phyloP scores from a whole-genome alignment of 2,888 invertebrate species.

The Axea sp. region DNA sequence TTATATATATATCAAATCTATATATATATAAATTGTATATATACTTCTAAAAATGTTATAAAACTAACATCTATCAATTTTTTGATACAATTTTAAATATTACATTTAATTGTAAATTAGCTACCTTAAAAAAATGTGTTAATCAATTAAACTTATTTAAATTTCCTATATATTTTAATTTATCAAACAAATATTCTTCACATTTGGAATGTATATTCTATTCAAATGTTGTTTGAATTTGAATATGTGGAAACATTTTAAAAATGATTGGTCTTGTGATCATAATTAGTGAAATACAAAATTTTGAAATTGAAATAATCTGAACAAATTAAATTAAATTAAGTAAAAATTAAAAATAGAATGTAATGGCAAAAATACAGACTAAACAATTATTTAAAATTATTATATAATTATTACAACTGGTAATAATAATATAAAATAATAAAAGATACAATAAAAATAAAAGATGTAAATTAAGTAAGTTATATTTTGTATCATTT shows the following conservation, averaged over 20 bases:
- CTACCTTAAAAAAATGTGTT: not conserved
- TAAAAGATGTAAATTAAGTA: no score
- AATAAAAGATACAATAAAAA: no score
- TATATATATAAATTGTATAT: no score
- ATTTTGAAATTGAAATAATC: conserved; percentile 84
- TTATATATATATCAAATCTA: no score
- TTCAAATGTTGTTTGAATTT: conserved; percentile 67
- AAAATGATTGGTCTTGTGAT: conserved; percentile 89
- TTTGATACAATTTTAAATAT: conserved; percentile 37
- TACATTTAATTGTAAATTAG: not conserved
- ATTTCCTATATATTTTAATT: conserved; percentile 70
- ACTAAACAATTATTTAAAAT: no score
- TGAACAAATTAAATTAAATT: conserved; percentile 75
- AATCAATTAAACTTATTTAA: conserved; percentile 66
- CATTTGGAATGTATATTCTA: conserved; percentile 70
- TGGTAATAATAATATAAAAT: no score
- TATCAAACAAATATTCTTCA: conserved; percentile 71
- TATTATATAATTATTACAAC: no score
- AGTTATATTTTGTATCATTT: no score
- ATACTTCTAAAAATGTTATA: no score
- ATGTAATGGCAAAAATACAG: no score
- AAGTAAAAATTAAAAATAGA: no score
- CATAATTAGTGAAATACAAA: conserved; percentile 86
- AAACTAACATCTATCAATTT: conserved; percentile 22
- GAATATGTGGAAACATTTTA: conserved; percentile 87